These are phyloP conservation scores for Lordiphosa mommai DNA, from an alignment of 1,140 invertebrate genomes.

Conservation along the genomic window DNA sequence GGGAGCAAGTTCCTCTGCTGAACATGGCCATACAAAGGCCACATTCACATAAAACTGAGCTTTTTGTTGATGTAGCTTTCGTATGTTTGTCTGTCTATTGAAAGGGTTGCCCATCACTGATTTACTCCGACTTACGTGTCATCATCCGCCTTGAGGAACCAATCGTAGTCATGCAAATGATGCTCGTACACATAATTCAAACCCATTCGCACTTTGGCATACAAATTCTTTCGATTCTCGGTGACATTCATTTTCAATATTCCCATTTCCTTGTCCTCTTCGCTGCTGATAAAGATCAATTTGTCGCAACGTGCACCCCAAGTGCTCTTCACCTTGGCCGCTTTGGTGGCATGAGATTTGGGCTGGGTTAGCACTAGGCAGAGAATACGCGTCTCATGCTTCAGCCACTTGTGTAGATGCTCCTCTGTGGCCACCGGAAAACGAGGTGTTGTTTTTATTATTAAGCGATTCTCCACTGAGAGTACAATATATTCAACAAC, in stretches of 20 bases:
- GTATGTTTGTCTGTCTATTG: too few species aligned
- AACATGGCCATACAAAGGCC: too few species aligned
- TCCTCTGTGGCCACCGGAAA: not conserved
- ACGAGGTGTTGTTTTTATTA: conserved; percentile 19
- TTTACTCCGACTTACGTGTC: conserved; percentile 92
- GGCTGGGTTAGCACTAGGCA: conserved; percentile 95
- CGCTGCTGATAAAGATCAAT: conserved; percentile 89
- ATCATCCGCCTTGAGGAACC: conserved; percentile 97
- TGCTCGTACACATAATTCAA: conserved; percentile 92
- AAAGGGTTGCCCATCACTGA: too few species aligned
- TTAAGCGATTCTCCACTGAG: conserved; percentile 3
- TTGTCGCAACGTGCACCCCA: conserved; percentile 93
- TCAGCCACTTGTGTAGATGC: conserved; percentile 80
- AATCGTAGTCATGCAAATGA: conserved; percentile 90
- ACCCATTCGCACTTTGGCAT: conserved; percentile 95
- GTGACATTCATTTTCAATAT: conserved; percentile 86
- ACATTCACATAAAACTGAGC: too few species aligned
- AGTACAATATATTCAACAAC: conserved; percentile 53
- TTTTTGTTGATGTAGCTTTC: conserved; percentile 78
- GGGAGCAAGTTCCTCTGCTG: too few species aligned
- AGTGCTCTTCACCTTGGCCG: conserved; percentile 90
- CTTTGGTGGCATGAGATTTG: conserved; percentile 88
- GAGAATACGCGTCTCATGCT: conserved; percentile 85
- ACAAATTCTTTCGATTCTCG: conserved; percentile 93
- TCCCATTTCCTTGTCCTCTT: conserved; percentile 84